Conservation (phyloP, 2,888 invertebrate genomes). For the Euplagia quadripunctaria region DNA sequence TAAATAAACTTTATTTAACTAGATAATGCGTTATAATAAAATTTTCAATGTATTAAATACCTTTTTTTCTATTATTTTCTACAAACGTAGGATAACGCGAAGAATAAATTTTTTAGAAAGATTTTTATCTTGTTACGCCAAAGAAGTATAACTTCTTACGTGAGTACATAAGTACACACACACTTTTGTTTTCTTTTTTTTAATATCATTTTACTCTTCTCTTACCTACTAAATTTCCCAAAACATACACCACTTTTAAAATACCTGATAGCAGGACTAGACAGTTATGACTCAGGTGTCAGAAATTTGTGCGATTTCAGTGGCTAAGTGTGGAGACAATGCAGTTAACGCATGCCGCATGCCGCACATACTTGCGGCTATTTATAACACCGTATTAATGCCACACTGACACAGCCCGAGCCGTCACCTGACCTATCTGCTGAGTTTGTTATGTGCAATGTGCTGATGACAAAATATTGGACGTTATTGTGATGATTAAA, state of each 20-base stretch:
- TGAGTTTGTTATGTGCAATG: background rate
- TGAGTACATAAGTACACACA: too few relatives aligned
- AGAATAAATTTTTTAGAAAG: too few relatives aligned
- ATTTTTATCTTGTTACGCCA: too few relatives aligned
- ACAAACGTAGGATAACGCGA: too few relatives aligned
- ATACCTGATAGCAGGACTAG: background rate
- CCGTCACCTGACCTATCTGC: slow-evolving; percentile 14
- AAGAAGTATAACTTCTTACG: too few relatives aligned
- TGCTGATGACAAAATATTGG: background rate
- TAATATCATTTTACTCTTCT: background rate
- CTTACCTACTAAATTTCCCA: background rate
- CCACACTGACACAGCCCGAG: slow-evolving; percentile 17
- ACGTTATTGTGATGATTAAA: background rate
- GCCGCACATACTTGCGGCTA: slow-evolving; percentile 34
- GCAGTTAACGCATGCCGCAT: slow-evolving; percentile 37
- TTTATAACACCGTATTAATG: slow-evolving; percentile 39
- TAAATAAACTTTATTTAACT: too few relatives aligned
- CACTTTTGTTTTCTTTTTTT: background rate
- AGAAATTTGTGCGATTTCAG: slow-evolving; percentile 18
- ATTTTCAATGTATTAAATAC: too few relatives aligned
- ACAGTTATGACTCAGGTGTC: slow-evolving; percentile 32
- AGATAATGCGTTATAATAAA: too few relatives aligned
- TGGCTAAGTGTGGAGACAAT: slow-evolving; percentile 40
- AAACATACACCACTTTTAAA: background rate
- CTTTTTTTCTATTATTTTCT: too few relatives aligned